A percentile compares a stretch with the other conserved stretches of the same genome.
These are phyloP conservation scores for Dryobates pubescens DNA, from an alignment of 2,797 vertebrate species.

Conservation along the genomic window DNA sequence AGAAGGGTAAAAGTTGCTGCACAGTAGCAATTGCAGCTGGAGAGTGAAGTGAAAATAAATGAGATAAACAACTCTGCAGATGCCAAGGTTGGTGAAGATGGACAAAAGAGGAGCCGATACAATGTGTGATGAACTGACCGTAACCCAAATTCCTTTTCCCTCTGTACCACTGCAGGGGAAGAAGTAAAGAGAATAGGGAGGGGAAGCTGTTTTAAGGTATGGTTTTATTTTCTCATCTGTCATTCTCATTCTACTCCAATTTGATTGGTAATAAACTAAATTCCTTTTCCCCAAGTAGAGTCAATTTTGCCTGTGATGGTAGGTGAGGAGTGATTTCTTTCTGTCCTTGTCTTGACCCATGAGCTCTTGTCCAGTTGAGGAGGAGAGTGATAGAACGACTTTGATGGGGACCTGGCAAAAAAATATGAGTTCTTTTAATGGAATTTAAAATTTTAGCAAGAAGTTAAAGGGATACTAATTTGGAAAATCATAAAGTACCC, in stretches of 20 bases:
- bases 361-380: neutral
- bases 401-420: neutral
- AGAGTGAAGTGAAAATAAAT: no score
- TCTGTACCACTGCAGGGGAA: fast-evolving
- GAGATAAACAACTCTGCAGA: no score
- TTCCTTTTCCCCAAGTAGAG: neutral
- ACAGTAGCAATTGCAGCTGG: no score
- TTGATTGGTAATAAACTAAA: neutral
- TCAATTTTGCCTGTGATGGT: neutral
- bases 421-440: neutral
- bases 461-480: neutral
- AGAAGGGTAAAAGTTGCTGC: no score
- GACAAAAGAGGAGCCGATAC: neutral
- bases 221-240: neutral
- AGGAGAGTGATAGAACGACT: neutral
- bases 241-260: neutral
- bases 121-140: no score
- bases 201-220: neutral
- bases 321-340: neutral
- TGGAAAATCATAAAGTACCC: neutral
- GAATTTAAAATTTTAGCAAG: neutral
- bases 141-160: neutral
- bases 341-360: neutral
- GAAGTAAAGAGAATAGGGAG: neutral
- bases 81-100: no score